Conservation (phyloP, 2,797 vertebrate species). For the Hydrophis major region DNA sequence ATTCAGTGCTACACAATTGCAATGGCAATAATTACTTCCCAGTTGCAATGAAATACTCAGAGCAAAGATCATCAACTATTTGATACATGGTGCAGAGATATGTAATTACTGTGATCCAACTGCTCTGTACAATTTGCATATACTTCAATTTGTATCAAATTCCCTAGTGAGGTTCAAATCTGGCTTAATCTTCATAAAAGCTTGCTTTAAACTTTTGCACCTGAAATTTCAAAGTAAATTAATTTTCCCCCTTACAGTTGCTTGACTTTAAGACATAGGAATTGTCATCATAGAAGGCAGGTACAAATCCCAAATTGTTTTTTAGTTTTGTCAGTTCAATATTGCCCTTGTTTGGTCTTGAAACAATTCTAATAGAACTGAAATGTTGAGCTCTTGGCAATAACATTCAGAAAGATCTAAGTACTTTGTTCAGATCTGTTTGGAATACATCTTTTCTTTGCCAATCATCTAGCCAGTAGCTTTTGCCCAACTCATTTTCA, state of each 20-base stretch:
- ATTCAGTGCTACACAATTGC: neutral
- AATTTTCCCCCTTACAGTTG: neutral
- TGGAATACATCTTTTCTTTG: neutral
- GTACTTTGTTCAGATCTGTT: neutral
- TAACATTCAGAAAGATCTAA: neutral
- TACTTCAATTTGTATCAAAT: neutral
- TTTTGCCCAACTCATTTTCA: neutral
- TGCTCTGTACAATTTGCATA: neutral
- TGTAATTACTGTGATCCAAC: neutral
- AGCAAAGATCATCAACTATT: neutral
- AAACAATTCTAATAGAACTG: neutral
- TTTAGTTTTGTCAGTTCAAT: neutral
- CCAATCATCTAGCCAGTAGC: neutral
- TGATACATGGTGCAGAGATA: neutral
- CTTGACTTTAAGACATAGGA: neutral
- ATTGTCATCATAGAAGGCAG: neutral
- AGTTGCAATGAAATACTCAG: neutral
- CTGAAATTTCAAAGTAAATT: neutral
- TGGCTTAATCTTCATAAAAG: neutral
- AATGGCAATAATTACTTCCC: neutral
- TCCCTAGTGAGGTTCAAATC: neutral
- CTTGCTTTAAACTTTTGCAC: neutral
- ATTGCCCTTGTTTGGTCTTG: neutral
- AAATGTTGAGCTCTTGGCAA: neutral
- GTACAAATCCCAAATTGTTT: neutral